Evolutionary conservation across 2,888 invertebrate species (phyloP).

Genomic region (Drosophila diplacantha): DNA sequence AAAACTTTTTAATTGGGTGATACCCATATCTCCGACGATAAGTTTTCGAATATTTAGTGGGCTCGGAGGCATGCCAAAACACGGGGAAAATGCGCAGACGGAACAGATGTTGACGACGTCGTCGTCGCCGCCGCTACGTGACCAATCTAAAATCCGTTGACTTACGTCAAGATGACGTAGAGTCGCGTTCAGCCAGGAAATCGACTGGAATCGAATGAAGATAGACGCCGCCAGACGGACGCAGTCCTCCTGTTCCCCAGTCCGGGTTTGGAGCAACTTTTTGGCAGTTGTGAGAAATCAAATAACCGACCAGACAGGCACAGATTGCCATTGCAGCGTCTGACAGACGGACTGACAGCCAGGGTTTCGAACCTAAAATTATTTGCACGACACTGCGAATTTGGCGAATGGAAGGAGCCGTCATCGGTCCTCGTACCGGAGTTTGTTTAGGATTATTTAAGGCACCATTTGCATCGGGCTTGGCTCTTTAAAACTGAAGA

Average conservation of each 20-base stretch:
- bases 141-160: constrained; percentile 73
- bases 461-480: background rate
- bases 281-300: constrained; percentile 62
- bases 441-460: constrained; percentile 6
- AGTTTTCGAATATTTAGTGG: constrained; percentile 44
- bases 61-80: constrained; percentile 51
- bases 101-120: constrained; percentile 41
- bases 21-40: constrained; percentile 36
- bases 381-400: constrained; percentile 61
- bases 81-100: constrained; percentile 26
- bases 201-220: constrained; percentile 70
- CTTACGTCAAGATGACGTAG: constrained; percentile 68
- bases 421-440: background rate
- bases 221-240: constrained; percentile 61
- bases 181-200: constrained; percentile 62
- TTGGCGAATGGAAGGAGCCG: constrained; percentile 9
- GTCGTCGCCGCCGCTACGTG: constrained; percentile 50
- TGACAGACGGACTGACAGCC: constrained; percentile 50
- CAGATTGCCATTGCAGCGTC: constrained; percentile 27
- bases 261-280: constrained; percentile 27
- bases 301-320: constrained; percentile 54
- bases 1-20: constrained; percentile 69
- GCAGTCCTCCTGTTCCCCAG: constrained; percentile 27
- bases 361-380: constrained; percentile 67
- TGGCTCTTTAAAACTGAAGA: background rate